These are phyloP conservation scores for Pao palembangensis DNA, from an alignment of 2,113 vertebrate genomes.

Conservation along the genomic window DNA sequence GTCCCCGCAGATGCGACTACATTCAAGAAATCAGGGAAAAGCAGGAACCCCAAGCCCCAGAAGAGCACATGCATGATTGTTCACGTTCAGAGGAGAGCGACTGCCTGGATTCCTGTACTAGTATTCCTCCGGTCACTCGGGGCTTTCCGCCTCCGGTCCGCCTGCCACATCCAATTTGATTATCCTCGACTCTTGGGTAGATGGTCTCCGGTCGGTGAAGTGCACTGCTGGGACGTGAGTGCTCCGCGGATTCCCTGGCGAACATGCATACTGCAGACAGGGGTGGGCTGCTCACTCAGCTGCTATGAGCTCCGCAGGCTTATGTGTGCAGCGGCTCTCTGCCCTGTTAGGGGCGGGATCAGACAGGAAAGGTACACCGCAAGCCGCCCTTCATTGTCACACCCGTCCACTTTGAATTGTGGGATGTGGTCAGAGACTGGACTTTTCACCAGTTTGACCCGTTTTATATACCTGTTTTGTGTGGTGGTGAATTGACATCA, in stretches of 20 bases:
- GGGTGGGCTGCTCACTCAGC: slow-evolving; percentile 64
- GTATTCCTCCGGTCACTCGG: slow-evolving; percentile 53
- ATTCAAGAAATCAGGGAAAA: slow-evolving; percentile 80
- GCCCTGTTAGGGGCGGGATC: slow-evolving; percentile 66
- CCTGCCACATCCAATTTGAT: slow-evolving; percentile 70
- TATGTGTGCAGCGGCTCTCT: slow-evolving; percentile 58
- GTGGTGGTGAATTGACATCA: background rate
- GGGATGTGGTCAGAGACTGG: slow-evolving; percentile 15
- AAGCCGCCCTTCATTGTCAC: slow-evolving; percentile 51
- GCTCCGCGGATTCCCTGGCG: slow-evolving; percentile 65
- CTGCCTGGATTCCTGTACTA: slow-evolving; percentile 59
- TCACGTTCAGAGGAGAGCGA: slow-evolving; percentile 69
- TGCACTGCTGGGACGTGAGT: slow-evolving; percentile 66
- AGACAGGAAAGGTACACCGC: slow-evolving; percentile 54
- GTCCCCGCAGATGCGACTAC: slow-evolving; percentile 74
- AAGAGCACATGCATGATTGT: slow-evolving; percentile 95
- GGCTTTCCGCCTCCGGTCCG: slow-evolving; percentile 54
- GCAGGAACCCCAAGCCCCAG: slow-evolving; percentile 86
- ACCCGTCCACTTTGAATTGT: slow-evolving; percentile 12
- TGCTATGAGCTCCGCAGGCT: slow-evolving; percentile 59
- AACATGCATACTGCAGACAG: slow-evolving; percentile 75
- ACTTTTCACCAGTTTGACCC: background rate
- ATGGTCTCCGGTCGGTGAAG: slow-evolving; percentile 61
- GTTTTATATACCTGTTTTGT: background rate
- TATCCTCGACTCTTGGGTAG: slow-evolving; percentile 62